phyloP scores from a whole-genome alignment of 2,888 invertebrate species.

The Tuberolachnus salignus region DNA sequence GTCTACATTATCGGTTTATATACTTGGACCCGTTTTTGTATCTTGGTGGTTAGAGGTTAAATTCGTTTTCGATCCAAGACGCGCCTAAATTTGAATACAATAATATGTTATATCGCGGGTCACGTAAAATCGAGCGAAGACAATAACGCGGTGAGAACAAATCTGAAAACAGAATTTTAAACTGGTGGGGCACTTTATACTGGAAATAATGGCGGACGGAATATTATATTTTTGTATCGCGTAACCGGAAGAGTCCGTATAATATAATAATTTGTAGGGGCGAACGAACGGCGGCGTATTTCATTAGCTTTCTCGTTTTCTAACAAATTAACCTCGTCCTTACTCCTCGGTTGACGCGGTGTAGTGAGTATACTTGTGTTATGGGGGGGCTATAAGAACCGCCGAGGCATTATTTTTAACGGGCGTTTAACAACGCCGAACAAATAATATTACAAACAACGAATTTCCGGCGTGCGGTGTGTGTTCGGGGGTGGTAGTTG shows the following conservation, averaged over 20 bases:
- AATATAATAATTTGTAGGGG: no score
- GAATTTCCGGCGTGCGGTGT: background rate
- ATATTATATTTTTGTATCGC: background rate
- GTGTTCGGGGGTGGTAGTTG: background rate
- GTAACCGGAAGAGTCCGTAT: no score
- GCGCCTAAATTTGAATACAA: no score
- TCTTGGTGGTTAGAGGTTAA: background rate
- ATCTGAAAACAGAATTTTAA: constrained; percentile 14
- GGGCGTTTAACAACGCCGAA: constrained; percentile 12
- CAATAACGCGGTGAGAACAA: background rate
- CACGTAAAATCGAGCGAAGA: background rate
- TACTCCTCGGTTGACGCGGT: background rate
- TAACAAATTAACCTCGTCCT: constrained; percentile 37
- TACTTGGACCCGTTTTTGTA: background rate
- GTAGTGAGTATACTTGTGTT: background rate
- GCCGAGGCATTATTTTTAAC: constrained; percentile 32
- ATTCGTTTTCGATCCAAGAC: no score
- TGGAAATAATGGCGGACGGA: background rate
- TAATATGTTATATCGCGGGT: no score
- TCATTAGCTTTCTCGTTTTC: constrained; percentile 50
- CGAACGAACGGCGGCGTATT: background rate
- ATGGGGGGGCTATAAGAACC: background rate
- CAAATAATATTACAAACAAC: constrained; percentile 38
- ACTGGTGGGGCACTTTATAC: background rate
- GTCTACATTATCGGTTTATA: no score